Conservation (phyloP, 2,797 vertebrate species). For the Pithecia hirsuta region DNA sequence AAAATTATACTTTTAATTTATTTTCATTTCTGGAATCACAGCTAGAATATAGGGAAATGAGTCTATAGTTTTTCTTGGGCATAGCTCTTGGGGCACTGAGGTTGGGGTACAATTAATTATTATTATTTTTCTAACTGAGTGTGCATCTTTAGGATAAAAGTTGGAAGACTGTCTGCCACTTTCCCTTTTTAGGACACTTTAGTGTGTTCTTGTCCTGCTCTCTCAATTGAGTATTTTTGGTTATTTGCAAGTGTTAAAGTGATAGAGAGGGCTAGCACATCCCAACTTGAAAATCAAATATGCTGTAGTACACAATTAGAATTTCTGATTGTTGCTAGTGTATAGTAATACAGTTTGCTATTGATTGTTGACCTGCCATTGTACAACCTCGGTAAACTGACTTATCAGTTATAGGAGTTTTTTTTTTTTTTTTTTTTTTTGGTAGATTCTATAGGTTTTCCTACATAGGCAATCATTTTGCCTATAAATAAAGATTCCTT, state of each 20-base stretch:
- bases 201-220: not conserved
- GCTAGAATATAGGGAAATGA: not conserved
- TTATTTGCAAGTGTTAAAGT: not conserved
- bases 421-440: not conserved
- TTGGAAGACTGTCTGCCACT: not conserved
- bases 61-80: not conserved
- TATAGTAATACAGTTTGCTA: not conserved
- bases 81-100: not conserved
- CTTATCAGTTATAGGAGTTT: not conserved
- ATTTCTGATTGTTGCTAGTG: not conserved
- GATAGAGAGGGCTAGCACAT: not conserved
- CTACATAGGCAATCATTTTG: not conserved
- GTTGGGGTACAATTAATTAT: not conserved
- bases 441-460: not conserved
- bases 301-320: not conserved
- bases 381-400: not conserved
- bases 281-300: not conserved
- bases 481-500: not conserved
- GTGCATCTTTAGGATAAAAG: not conserved
- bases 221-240: not conserved
- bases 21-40: constrained; percentile 6
- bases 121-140: not conserved
- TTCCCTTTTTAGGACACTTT: not conserved
- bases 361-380: not conserved
- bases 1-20: not conserved